Conservation (phyloP, 2,888 invertebrate genomes). For the Eurois occulta region DNA sequence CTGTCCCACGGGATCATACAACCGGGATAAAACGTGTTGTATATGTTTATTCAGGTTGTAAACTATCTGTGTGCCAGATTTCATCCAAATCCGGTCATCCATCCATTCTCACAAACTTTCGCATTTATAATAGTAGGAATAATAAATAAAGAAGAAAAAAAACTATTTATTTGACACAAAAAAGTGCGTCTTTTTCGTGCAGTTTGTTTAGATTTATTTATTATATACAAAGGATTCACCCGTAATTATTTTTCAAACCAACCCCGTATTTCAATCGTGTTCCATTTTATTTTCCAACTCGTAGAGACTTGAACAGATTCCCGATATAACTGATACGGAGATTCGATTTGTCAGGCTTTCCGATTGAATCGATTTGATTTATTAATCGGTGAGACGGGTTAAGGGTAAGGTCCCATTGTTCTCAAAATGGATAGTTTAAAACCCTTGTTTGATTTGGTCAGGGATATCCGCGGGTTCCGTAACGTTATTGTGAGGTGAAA, state of each 20-base stretch:
- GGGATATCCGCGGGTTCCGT: conserved; percentile 6
- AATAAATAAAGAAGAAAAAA: too few relatives aligned
- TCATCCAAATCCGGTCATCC: too few relatives aligned
- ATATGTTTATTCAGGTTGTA: too few relatives aligned
- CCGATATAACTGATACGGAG: conserved; percentile 44
- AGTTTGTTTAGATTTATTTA: not conserved
- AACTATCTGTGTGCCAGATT: too few relatives aligned
- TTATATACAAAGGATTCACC: not conserved
- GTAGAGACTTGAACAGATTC: conserved; percentile 37
- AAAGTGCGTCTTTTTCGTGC: not conserved
- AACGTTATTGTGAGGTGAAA: conserved; percentile 15
- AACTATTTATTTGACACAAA: not conserved
- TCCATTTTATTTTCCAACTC: conserved; percentile 36
- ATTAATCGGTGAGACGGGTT: conserved; percentile 57
- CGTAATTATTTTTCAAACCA: conserved; percentile 13
- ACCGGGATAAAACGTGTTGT: too few relatives aligned
- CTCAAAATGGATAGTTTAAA: conserved; percentile 52
- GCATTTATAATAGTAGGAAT: too few relatives aligned
- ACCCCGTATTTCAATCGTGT: conserved; percentile 29
- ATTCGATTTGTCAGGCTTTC: conserved; percentile 59
- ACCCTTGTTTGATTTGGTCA: conserved; percentile 30
- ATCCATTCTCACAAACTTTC: too few relatives aligned
- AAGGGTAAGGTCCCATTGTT: conserved; percentile 46
- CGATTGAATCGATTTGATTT: conserved; percentile 65
- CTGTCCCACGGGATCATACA: too few relatives aligned